Evolutionary conservation across 2,113 vertebrate genomes (phyloP), one percentile per base, ranked within the genome.

Genomic region (Lycaon pictus): DNA sequence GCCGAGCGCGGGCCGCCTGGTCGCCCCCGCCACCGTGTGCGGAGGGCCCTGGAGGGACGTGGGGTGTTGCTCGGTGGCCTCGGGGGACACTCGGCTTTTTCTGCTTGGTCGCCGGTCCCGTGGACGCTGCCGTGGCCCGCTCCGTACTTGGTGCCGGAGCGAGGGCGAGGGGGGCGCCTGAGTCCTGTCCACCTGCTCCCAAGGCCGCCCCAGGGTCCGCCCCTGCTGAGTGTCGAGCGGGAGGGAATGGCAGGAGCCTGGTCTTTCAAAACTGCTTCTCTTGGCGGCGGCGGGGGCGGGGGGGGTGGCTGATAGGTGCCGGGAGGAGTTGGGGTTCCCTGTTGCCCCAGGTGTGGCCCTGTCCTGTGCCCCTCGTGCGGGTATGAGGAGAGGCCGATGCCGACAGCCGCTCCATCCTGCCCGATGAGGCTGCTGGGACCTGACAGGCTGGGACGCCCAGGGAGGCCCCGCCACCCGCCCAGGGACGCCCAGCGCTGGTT

Each of bases 341-440:
- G 8, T 9, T 1, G 6, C 20, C 71, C 58, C 3, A 11, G 19
- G 55, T 11, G 48, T 20, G 13, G 12, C 81, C 43, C 53, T 1
- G 0, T 27, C 32, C 35, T 58, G 43, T 22, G 20, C 43, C 0
- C 19, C 67, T 67, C 4, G 0, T 7, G 23, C 55, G 11, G 17
- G 17, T 15, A 1, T 27, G 72, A 35, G 27, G 63, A 11, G 20
- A 15, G 53, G 15, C 82, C 1, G 10, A 29, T 25, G 37, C 53
- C 3, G 0, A 0, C 0, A 12, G 55, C 29, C 0, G 0, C 0
- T 1, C 27, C 3, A 9, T 23, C 32, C 6, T 0, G 23, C 53
- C 25, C 0, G 37, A 17, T 2, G 19, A 1, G 23, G 29, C 11
- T 9, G 2, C 88, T 22, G 12, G 8, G 22, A 25, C 60, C 60